Conservation (phyloP, 64 coral and sea anemone species). For the Anthopleura sola region DNA sequence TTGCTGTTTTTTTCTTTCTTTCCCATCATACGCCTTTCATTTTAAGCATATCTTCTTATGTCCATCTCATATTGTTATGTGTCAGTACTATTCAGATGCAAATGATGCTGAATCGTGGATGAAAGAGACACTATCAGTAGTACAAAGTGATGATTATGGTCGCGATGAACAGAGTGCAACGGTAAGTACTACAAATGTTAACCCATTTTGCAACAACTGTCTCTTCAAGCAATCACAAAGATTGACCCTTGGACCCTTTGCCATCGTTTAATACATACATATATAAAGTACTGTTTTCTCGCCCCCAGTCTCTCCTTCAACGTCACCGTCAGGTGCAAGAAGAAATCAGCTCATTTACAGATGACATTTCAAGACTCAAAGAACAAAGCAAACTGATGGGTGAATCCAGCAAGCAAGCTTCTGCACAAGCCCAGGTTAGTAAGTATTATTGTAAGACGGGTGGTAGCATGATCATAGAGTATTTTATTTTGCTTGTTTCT, state of each 20-base stretch:
- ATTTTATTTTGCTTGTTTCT: too few relatives aligned
- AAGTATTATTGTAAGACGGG: not conserved
- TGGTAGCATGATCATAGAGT: not conserved
- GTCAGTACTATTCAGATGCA: conserved; percentile 94
- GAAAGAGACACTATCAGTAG: conserved; percentile 90
- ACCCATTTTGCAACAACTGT: too few relatives aligned
- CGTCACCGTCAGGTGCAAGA: conserved; percentile 85
- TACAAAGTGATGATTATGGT: conserved; percentile 85
- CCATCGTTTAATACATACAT: too few relatives aligned
- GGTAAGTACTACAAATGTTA: conserved; percentile 28
- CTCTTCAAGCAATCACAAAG: too few relatives aligned
- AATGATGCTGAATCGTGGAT: conserved; percentile 99
- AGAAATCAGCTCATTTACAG: conserved; percentile 80
- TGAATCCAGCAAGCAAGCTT: conserved; percentile 27
- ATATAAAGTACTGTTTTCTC: not conserved
- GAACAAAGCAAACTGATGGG: conserved; percentile 99
- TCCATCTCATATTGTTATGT: too few relatives aligned
- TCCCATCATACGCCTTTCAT: not conserved
- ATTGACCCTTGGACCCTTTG: too few relatives aligned
- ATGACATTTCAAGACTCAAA: conserved; percentile 60
- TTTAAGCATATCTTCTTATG: not conserved
- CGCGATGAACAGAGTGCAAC: conserved; percentile 93
- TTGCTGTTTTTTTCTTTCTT: not conserved
- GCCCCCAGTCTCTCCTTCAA: conserved; percentile 76
- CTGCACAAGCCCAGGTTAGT: not conserved